These are phyloP conservation scores for Loxodonta africana DNA, from an alignment of 2,113 vertebrate genomes.

Conservation along the genomic window DNA sequence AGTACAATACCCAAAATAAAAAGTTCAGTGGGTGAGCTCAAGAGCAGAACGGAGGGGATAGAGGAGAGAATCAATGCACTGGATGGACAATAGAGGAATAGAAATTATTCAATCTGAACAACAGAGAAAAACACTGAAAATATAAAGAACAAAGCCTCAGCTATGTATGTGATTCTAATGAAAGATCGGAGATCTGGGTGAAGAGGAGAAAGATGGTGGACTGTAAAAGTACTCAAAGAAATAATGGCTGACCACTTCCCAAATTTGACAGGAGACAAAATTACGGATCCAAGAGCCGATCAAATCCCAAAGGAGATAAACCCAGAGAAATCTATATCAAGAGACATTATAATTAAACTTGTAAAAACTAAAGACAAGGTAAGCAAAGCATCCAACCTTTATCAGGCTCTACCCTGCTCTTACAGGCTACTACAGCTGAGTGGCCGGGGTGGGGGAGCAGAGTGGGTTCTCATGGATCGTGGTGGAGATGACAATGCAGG, in stretches of 20 bases:
- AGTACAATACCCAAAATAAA: background rate
- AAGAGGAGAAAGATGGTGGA: background rate
- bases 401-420: background rate
- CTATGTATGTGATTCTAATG: background rate
- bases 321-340: background rate
- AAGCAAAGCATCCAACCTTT: background rate
- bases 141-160: background rate
- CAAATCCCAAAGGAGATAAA: background rate
- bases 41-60: background rate
- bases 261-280: background rate
- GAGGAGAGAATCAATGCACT: background rate
- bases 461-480: background rate
- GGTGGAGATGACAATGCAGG: background rate
- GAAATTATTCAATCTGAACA: background rate
- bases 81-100: background rate
- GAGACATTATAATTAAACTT: background rate
- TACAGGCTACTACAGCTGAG: background rate
- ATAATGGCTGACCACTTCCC: background rate
- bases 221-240: background rate
- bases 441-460: too few relatives aligned
- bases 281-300: background rate
- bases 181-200: background rate
- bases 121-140: background rate
- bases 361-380: background rate
- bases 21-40: background rate